A percentile compares a stretch with the other conserved stretches of the same genome.
phyloP scores from a whole-genome alignment of 2,113 vertebrate species.

The Phylloscopus trochiloides region DNA sequence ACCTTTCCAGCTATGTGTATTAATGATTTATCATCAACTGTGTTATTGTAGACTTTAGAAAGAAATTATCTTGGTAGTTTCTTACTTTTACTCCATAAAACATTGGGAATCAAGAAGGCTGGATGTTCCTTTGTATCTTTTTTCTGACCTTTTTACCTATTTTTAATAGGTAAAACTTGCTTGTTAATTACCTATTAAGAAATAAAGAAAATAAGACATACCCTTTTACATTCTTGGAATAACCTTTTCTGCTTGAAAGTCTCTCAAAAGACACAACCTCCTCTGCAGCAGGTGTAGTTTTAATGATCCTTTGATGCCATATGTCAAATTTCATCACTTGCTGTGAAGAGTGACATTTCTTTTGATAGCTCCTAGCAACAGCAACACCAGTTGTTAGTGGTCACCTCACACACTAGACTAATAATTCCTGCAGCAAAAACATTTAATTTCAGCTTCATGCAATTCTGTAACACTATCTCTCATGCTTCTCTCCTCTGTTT shows the following conservation, averaged over 20 bases:
- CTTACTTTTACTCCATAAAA: neutral
- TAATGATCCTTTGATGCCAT: constrained; percentile 96
- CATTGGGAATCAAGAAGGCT: neutral
- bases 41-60: neutral
- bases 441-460: constrained; percentile 55
- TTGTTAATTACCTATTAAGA: constrained; percentile 56
- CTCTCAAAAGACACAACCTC: constrained; percentile 79
- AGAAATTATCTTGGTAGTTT: neutral
- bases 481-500: neutral
- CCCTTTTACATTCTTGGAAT: constrained; percentile 70
- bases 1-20: neutral
- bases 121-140: neutral
- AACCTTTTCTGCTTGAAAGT: constrained; percentile 79
- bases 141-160: neutral
- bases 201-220: constrained; percentile 66
- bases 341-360: constrained; percentile 94
- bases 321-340: constrained; percentile 96
- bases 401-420: constrained; percentile 53
- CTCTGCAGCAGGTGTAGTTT: constrained; percentile 87
- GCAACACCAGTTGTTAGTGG: constrained; percentile 61
- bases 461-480: neutral
- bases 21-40: neutral
- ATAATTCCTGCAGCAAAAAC: constrained; percentile 31
- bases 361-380: constrained; percentile 82
- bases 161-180: neutral